A percentile compares a stretch with the other conserved stretches of the same genome.
phyloP scores from a whole-genome alignment of 2,888 invertebrate genomes.

The Standfussiana lucernea region DNA sequence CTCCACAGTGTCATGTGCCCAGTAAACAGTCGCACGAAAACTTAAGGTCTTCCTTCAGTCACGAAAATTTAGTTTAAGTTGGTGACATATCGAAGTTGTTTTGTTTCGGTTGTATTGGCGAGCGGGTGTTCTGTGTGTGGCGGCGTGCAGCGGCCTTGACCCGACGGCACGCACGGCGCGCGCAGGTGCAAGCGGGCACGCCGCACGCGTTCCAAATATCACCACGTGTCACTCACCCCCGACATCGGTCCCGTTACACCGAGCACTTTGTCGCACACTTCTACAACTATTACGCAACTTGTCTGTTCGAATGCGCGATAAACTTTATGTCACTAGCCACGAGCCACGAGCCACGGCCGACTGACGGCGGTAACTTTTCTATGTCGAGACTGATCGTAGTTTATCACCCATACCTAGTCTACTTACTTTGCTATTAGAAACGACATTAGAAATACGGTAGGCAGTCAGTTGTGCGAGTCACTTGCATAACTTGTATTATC shows the following conservation, averaged over 20 bases:
- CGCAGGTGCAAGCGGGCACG: constrained; percentile 60
- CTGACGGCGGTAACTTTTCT: not conserved
- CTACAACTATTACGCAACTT: constrained; percentile 41
- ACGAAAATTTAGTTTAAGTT: too few relatives aligned
- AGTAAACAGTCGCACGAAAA: not conserved
- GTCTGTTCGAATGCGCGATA: constrained; percentile 19
- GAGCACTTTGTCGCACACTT: constrained; percentile 22
- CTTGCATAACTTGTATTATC: not conserved
- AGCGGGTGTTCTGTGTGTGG: constrained; percentile 1
- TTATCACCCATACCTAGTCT: not conserved
- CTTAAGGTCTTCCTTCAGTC: not conserved
- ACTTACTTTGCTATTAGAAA: not conserved
- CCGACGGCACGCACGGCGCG: constrained; percentile 55
- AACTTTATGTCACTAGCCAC: constrained; percentile 3
- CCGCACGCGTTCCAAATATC: constrained; percentile 80
- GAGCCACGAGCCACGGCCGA: not conserved
- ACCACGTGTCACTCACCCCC: constrained; percentile 84
- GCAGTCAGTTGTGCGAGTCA: not conserved
- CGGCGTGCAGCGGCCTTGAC: constrained; percentile 67
- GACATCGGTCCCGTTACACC: constrained; percentile 67
- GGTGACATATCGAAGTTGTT: not conserved
- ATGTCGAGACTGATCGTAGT: not conserved
- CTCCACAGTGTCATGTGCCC: not conserved
- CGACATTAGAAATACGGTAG: not conserved
- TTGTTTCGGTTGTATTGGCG: not conserved